phyloP scores from a whole-genome alignment of 2,113 vertebrate genomes.

The Xiphophorus couchianus region DNA sequence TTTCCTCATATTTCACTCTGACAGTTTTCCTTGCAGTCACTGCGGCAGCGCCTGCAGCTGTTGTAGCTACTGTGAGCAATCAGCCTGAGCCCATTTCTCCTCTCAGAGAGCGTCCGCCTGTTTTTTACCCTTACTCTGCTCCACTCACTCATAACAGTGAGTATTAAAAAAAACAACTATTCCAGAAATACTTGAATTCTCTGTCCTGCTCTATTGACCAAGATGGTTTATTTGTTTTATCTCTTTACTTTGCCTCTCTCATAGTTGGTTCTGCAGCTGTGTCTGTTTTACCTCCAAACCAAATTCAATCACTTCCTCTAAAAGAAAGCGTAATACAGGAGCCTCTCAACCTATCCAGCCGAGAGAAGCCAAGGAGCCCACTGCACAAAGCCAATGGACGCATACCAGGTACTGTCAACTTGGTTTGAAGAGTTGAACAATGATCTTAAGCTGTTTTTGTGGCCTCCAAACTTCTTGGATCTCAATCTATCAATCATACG shows the following conservation, averaged over 20 bases:
- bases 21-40: slow-evolving; percentile 15
- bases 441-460: neutral
- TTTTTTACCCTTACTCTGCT: neutral
- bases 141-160: slow-evolving; percentile 34
- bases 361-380: slow-evolving; percentile 40
- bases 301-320: slow-evolving; percentile 1
- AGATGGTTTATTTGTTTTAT: neutral
- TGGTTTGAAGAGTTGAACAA: neutral
- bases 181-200: neutral
- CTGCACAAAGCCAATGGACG: slow-evolving; percentile 71
- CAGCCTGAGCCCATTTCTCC: slow-evolving; percentile 5
- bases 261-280: slow-evolving; percentile 13
- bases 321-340: slow-evolving; percentile 44
- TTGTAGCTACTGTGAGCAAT: neutral
- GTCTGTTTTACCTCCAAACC: neutral
- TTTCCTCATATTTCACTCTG: slow-evolving; percentile 53
- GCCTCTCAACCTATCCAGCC: slow-evolving; percentile 79
- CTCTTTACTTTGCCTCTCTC: neutral
- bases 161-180: slow-evolving; percentile 14
- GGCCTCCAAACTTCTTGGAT: neutral
- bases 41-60: neutral
- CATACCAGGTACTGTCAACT: slow-evolving; percentile 71
- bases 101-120: slow-evolving; percentile 5
- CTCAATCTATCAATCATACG: neutral
- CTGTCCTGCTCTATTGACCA: neutral